Conservation (phyloP, 2,888 invertebrate genomes). For the Endotricha flammealis region DNA sequence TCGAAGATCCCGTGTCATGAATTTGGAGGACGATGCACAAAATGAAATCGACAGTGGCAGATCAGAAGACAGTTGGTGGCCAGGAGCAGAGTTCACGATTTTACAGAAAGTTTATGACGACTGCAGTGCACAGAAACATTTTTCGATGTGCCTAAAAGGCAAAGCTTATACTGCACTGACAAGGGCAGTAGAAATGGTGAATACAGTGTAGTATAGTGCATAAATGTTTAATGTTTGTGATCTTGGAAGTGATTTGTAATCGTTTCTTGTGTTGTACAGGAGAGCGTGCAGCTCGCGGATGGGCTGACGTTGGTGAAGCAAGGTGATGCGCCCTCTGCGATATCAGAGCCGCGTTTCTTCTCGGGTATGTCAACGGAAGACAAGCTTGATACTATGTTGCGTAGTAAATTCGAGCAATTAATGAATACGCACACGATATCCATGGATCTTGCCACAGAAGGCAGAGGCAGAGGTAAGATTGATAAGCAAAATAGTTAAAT, state of each 20-base stretch:
- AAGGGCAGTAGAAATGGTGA: constrained; percentile 80
- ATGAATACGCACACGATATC: constrained; percentile 81
- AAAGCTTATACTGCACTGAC: constrained; percentile 78
- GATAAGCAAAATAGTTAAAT: neutral
- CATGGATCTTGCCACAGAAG: constrained; percentile 78
- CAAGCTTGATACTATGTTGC: constrained; percentile 72
- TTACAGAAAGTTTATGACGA: constrained; percentile 81
- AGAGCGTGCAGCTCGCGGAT: constrained; percentile 79
- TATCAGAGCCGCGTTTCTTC: constrained; percentile 78
- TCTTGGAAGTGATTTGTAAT: constrained; percentile 34
- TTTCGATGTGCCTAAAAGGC: constrained; percentile 79
- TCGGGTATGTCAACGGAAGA: constrained; percentile 76
- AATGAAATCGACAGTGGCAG: constrained; percentile 73
- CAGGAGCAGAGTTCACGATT: constrained; percentile 77
- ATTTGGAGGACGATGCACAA: constrained; percentile 56
- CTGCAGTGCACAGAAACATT: constrained; percentile 79
- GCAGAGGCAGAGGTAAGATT: constrained; percentile 66
- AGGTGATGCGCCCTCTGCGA: constrained; percentile 70
- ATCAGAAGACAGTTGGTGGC: constrained; percentile 74
- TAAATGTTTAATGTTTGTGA: constrained; percentile 25
- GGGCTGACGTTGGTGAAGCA: constrained; percentile 80
- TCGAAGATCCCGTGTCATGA: constrained; percentile 66
- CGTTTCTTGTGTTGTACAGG: constrained; percentile 61
- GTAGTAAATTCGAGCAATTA: constrained; percentile 76
- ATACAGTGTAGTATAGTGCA: constrained; percentile 23